These are phyloP conservation scores for Ridgeia piscesae DNA, from an alignment of 1,140 invertebrate species.

Conservation along the genomic window DNA sequence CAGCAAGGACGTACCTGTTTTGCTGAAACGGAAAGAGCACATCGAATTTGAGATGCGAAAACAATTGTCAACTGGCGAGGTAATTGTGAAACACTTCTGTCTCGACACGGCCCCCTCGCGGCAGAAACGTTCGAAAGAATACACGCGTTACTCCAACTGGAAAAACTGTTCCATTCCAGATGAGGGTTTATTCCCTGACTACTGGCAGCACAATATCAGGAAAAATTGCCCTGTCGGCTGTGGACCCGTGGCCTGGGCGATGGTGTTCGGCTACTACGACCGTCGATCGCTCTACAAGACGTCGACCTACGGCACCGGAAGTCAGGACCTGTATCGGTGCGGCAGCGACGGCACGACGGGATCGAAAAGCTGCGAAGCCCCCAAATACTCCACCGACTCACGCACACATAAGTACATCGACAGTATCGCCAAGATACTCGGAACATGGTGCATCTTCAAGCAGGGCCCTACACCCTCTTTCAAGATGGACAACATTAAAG, in stretches of 20 bases:
- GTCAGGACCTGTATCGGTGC: neutral
- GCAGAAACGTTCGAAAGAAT: neutral
- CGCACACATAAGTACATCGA: too few species aligned
- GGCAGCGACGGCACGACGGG: neutral
- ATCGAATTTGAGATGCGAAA: neutral
- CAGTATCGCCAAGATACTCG: too few species aligned
- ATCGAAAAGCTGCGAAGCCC: neutral
- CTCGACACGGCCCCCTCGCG: neutral
- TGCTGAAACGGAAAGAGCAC: too few species aligned
- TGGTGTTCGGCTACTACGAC: slow-evolving; percentile 23
- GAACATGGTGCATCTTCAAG: slow-evolving; percentile 23
- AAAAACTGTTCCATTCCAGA: neutral
- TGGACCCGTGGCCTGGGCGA: slow-evolving; percentile 23
- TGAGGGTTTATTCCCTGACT: neutral
- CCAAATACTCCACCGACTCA: neutral
- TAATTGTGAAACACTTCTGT: too few species aligned
- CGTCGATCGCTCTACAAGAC: neutral
- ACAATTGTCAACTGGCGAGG: too few species aligned
- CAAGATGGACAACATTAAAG: neutral
- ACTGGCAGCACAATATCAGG: neutral
- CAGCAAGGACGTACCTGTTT: neutral
- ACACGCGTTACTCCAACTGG: neutral
- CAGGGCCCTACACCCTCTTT: neutral
- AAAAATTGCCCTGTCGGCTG: neutral
- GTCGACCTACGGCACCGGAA: slow-evolving; percentile 10